phyloP scores from a whole-genome alignment of 37 sponge, comb jelly and placozoan species.

The Spongia lamella region DNA sequence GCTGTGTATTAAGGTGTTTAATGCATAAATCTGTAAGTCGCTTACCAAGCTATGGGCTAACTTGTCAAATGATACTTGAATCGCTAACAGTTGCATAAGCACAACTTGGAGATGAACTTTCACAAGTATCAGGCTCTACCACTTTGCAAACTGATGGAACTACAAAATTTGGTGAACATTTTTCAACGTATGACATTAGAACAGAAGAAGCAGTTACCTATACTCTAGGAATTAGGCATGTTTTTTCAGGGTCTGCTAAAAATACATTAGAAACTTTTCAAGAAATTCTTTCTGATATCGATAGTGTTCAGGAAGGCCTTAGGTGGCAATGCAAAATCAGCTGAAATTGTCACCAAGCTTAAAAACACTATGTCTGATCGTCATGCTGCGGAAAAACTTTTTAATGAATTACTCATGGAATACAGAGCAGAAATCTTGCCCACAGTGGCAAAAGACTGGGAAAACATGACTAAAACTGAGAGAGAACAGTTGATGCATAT shows the following conservation, averaged over 20 bases:
- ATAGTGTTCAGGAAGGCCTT: background rate
- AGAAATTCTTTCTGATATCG: constrained; percentile 12
- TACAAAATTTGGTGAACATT: constrained; percentile 38
- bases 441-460: constrained; percentile 11
- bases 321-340: background rate
- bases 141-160: constrained; percentile 41
- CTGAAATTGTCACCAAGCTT: constrained; percentile 11
- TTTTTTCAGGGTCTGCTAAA: constrained; percentile 4
- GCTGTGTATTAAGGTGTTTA: constrained; percentile 18
- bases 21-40: constrained; percentile 17
- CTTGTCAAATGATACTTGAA: constrained; percentile 26
- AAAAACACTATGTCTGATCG: too few species aligned
- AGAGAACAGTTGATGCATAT: constrained; percentile 13
- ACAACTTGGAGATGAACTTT: constrained; percentile 30
- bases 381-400: constrained; percentile 37
- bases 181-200: constrained; percentile 14
- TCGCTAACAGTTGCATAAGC: constrained; percentile 18
- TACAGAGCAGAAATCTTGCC: constrained; percentile 39
- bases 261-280: constrained; percentile 10
- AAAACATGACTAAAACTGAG: constrained; percentile 9
- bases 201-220: background rate
- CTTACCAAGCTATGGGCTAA: constrained; percentile 5
- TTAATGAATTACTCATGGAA: constrained; percentile 29
- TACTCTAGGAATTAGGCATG: constrained; percentile 11
- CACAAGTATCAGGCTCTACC: too few species aligned